A percentile compares a stretch with the other conserved stretches of the same genome.
phyloP scores from a whole-genome alignment of 2,888 invertebrate genomes.

The Eubasilissa splendida region DNA sequence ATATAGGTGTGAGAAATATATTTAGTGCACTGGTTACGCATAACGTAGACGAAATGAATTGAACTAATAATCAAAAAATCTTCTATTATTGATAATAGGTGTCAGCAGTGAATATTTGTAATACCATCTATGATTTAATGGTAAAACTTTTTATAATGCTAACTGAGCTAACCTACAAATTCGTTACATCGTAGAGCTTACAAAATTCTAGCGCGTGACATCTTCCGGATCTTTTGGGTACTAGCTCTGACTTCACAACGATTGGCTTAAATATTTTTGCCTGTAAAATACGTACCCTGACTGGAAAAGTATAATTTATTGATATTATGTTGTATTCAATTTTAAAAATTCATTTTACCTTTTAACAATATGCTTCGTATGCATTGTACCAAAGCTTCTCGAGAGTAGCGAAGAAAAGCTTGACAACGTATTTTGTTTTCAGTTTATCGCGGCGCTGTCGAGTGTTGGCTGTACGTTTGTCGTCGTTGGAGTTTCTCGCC shows the following conservation, averaged over 20 bases:
- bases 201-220: neutral
- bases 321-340: neutral
- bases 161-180: no score
- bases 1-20: no score
- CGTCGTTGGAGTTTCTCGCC: neutral
- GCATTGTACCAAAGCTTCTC: neutral
- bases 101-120: no score
- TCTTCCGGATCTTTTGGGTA: neutral
- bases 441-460: slow-evolving; percentile 23
- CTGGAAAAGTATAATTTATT: neutral
- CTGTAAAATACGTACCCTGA: neutral
- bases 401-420: slow-evolving; percentile 10
- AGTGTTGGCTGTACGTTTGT: neutral
- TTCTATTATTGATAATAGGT: no score
- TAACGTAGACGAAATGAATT: no score
- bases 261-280: neutral
- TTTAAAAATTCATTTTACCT: neutral
- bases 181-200: no score
- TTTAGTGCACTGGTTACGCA: no score
- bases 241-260: neutral
- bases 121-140: no score
- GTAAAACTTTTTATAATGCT: no score
- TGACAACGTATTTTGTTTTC: slow-evolving; percentile 37
- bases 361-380: neutral
- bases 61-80: no score